These are phyloP conservation scores for Petrocephalus microphthalmus DNA, from an alignment of 2,113 vertebrate genomes.

Conservation along the genomic window DNA sequence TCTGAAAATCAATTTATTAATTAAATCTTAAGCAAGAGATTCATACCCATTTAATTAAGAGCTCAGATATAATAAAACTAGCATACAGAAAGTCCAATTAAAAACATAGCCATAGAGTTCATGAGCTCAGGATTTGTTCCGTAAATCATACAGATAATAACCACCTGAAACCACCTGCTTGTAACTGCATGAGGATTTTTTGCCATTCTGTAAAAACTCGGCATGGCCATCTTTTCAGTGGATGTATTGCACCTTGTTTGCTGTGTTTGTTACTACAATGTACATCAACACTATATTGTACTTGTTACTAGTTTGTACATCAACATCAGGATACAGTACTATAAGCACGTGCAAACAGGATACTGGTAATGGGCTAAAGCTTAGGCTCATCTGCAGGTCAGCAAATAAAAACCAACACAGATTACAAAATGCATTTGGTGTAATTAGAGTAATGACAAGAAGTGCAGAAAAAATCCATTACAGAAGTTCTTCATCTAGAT, in stretches of 20 bases:
- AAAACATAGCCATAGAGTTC: background rate
- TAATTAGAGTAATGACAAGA: background rate
- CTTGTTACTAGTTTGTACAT: background rate
- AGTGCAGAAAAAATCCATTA: background rate
- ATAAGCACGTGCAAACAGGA: background rate
- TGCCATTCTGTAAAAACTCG: background rate
- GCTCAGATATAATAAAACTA: background rate
- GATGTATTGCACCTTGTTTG: background rate
- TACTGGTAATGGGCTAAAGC: background rate
- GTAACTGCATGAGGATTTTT: background rate
- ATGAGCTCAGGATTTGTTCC: background rate
- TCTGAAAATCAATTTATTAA: background rate
- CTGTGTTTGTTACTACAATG: background rate
- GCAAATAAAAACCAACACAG: background rate
- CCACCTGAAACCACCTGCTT: background rate
- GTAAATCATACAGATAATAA: background rate
- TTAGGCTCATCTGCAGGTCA: background rate
- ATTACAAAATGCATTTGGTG: background rate
- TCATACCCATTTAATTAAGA: background rate
- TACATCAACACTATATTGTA: background rate
- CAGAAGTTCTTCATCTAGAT: background rate
- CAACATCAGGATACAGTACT: background rate
- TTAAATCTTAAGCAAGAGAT: background rate
- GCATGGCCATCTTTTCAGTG: background rate
- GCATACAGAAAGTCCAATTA: background rate